Percentiles rank a stretch among this genome's conserved stretches.
phyloP scores from a whole-genome alignment of 2,888 invertebrate genomes.

The Cryptus viduatorius region DNA sequence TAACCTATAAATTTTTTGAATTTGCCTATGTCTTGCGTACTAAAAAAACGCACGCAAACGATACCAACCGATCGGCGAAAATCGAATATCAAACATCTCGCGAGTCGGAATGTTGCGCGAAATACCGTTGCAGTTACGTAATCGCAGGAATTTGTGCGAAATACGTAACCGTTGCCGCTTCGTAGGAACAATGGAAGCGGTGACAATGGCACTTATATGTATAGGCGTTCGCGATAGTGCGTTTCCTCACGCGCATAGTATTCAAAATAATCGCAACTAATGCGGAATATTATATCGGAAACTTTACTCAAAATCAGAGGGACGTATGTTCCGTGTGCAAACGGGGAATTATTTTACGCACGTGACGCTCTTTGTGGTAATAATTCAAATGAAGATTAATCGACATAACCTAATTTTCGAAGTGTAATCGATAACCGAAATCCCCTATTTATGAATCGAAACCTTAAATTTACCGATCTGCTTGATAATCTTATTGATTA shows the following conservation, averaged over 20 bases:
- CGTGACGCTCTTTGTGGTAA: too few relatives aligned
- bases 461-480: too few relatives aligned
- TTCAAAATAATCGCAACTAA: slow-evolving; percentile 60
- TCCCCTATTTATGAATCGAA: too few relatives aligned
- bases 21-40: background rate
- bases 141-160: slow-evolving; percentile 45
- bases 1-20: too few relatives aligned
- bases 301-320: background rate
- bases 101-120: slow-evolving; percentile 15
- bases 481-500: too few relatives aligned
- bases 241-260: slow-evolving; percentile 49
- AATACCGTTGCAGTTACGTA: slow-evolving; percentile 32
- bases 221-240: slow-evolving; percentile 14
- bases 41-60: background rate
- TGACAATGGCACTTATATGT: slow-evolving; percentile 6
- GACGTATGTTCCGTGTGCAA: background rate
- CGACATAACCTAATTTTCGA: too few relatives aligned
- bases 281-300: slow-evolving; percentile 6
- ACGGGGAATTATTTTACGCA: background rate
- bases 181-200: slow-evolving; percentile 40
- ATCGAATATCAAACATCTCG: background rate
- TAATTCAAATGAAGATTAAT: too few relatives aligned
- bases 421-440: too few relatives aligned
- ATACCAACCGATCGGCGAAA: background rate
- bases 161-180: slow-evolving; percentile 37